Evolutionary conservation across 2,888 invertebrate genomes (phyloP), one percentile per base, ranked within the genome.

Genomic region (Drosophila silvestris): DNA sequence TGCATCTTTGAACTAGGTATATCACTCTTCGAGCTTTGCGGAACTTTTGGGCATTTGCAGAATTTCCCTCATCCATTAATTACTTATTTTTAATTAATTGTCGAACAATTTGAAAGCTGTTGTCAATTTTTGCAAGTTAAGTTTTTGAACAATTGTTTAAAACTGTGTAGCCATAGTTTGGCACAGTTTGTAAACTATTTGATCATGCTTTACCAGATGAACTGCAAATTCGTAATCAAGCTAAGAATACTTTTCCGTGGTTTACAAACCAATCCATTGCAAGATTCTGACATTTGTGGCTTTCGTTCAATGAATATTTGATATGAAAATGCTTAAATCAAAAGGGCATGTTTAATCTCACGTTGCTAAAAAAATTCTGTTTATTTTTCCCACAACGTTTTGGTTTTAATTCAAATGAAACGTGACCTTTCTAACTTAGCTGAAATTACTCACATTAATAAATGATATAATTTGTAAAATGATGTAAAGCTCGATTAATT

Each of bases 171-270:
- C 70, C 70, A 65, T 32, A 67, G 47, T 39, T 64, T 37, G 30
- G 9, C 22, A 32, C 50, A 78, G 54, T 54, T 64, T 37, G 22
- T 22, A 68, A 80, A 82, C 83, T 70, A 79, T 74, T 79, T 66
- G 44, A 32, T 50, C 37, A 32, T 22, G 51, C n/a, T 66, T 32
- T 62, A 62, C 67, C 62, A 52, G 66, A 72, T 58, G 53, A 59
- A 64, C 64, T 56, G 56, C 37, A 62, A 62, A 51, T 73, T 64
- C 14, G 51, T 58, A 35, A 33, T 41, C 54, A 70, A 79, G 67
- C 65, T 70, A 39, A 16, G n/a, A n/a, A 67, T 79, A 70, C 47
- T 82, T 82, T 79, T 35, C 5, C 30, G 26, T 52, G 33, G 32
- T 22, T 64, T 63, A 41, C 56, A 57, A 56, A 56, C n/a, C 57